Percentiles rank a stretch among this genome's conserved stretches.
These are phyloP conservation scores for Phataginus tetradactyla DNA, from an alignment of 2,797 vertebrate species.

Conservation along the genomic window DNA sequence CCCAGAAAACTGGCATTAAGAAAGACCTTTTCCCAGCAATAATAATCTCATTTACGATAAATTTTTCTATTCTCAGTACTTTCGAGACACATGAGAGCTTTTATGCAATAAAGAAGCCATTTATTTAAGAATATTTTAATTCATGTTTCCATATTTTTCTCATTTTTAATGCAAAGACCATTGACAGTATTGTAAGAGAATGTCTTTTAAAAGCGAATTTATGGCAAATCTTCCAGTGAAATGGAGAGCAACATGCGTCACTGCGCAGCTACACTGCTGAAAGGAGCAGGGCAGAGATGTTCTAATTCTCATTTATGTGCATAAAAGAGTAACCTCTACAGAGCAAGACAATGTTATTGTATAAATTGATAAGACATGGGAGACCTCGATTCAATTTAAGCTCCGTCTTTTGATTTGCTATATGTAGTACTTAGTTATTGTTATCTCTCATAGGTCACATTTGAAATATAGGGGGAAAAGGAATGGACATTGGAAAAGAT, in stretches of 20 bases:
- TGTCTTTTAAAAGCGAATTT: slow-evolving; percentile 77
- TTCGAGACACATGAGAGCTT: slow-evolving; percentile 84
- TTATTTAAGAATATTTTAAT: slow-evolving; percentile 83
- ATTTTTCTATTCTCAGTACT: slow-evolving; percentile 84
- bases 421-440: not conserved
- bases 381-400: not conserved
- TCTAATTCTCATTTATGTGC: slow-evolving; percentile 54
- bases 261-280: not conserved
- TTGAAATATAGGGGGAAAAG: not conserved
- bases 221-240: slow-evolving; percentile 50
- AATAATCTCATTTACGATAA: slow-evolving; percentile 87
- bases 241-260: not conserved
- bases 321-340: slow-evolving; percentile 8
- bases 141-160: slow-evolving; percentile 77
- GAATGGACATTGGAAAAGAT: not conserved
- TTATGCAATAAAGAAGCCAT: slow-evolving; percentile 83
- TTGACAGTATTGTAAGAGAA: slow-evolving; percentile 65
- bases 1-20: slow-evolving; percentile 83
- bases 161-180: slow-evolving; percentile 77
- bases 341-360: not conserved
- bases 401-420: not conserved
- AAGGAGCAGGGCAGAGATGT: slow-evolving; percentile 44
- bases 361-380: not conserved
- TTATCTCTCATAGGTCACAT: not conserved
- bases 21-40: slow-evolving; percentile 86